A percentile compares a stretch with the other conserved stretches of the same genome.
These are phyloP conservation scores for Penelope pileata DNA, from an alignment of 2,113 vertebrate species.

Conservation along the genomic window DNA sequence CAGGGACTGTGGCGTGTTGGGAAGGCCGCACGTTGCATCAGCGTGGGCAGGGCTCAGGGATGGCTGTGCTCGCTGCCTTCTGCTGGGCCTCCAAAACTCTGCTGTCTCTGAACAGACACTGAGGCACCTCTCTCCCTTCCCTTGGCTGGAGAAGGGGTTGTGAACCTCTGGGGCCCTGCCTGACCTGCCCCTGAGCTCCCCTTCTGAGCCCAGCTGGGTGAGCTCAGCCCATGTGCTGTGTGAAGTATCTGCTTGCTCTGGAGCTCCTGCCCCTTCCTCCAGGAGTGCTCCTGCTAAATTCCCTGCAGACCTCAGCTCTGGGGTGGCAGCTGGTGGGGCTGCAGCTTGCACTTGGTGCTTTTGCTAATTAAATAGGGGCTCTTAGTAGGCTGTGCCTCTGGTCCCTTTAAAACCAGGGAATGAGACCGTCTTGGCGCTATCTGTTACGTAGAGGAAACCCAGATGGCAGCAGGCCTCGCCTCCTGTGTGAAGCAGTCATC, in stretches of 20 bases:
- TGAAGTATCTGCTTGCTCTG: neutral
- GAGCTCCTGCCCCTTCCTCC: neutral
- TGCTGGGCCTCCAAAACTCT: accelerated
- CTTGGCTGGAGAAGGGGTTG: neutral
- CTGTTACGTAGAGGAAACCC: neutral
- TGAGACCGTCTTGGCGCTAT: neutral
- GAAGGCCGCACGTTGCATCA: neutral
- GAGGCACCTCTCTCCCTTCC: neutral
- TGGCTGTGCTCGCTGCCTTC: neutral
- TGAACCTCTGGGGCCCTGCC: neutral
- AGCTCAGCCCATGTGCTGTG: neutral
- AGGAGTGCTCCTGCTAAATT: neutral
- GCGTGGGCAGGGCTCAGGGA: neutral
- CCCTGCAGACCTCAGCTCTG: neutral
- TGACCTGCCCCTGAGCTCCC: neutral
- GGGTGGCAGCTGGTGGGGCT: neutral
- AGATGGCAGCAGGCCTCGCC: neutral
- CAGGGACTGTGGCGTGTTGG: neutral
- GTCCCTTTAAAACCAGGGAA: neutral
- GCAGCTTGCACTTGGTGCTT: neutral
- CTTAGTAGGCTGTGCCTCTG: neutral
- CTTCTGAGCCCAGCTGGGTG: neutral
- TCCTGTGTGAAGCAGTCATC: neutral
- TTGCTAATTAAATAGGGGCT: neutral
- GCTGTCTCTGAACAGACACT: neutral